These are phyloP conservation scores for Harpagus bidentatus DNA, from an alignment of 2,113 vertebrate species.

Conservation along the genomic window DNA sequence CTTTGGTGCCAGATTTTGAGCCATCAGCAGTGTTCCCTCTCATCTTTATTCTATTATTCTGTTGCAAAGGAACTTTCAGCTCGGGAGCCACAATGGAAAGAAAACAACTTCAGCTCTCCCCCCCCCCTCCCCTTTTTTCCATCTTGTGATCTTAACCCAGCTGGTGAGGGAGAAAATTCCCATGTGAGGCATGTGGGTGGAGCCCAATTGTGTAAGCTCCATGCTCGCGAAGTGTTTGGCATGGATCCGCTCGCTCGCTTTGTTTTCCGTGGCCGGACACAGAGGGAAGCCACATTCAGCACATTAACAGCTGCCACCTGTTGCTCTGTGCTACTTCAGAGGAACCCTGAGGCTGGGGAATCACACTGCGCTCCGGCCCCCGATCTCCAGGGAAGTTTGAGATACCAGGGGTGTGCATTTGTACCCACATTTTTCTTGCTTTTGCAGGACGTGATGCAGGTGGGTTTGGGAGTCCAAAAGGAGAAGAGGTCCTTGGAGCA, in stretches of 20 bases:
- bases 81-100: conserved; percentile 28
- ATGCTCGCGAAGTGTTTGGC: conserved; percentile 22
- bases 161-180: conserved; percentile 50
- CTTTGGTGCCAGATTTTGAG: conserved; percentile 54
- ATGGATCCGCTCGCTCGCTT: background rate
- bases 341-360: background rate
- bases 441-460: background rate
- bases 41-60: conserved; percentile 59
- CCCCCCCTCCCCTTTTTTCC: background rate
- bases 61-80: conserved; percentile 53
- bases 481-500: background rate
- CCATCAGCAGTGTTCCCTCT: conserved; percentile 37
- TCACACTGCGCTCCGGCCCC: background rate
- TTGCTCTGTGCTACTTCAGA: conserved; percentile 38
- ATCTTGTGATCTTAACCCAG: conserved; percentile 54
- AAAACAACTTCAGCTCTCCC: background rate
- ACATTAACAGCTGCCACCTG: conserved; percentile 19
- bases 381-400: background rate
- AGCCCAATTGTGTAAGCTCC: conserved; percentile 37
- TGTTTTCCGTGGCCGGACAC: conserved; percentile 17
- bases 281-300: conserved; percentile 55
- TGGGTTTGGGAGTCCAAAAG: background rate
- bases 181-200: conserved; percentile 32
- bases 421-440: background rate
- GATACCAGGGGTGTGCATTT: background rate